phyloP scores from a whole-genome alignment of 2,113 vertebrate genomes.

The Trematomus loennbergii region DNA sequence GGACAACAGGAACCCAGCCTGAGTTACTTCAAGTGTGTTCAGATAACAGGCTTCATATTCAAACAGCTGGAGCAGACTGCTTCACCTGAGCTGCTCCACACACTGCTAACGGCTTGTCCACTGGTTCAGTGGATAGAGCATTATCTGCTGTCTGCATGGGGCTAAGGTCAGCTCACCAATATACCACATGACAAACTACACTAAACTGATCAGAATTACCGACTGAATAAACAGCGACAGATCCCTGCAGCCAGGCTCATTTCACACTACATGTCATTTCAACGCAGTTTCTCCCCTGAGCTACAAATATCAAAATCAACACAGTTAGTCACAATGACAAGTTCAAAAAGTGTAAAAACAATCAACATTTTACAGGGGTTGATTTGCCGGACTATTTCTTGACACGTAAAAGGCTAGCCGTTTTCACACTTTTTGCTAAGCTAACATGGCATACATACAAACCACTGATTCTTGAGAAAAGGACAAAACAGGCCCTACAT shows the following conservation, averaged over 20 bases:
- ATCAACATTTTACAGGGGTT: neutral
- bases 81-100: neutral
- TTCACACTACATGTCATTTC: neutral
- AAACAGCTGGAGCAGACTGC: no score
- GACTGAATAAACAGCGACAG: conserved; percentile 3
- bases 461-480: no score
- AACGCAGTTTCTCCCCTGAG: neutral
- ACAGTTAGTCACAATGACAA: neutral
- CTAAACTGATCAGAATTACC: conserved; percentile 12
- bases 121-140: conserved; percentile 1
- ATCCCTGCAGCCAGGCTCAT: accelerated
- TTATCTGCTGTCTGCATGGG: neutral
- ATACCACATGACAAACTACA: conserved; percentile 11
- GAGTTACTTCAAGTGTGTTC: neutral
- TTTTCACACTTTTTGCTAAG: neutral
- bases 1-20: neutral
- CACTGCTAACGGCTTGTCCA: conserved; percentile 13
- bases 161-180: conserved; percentile 25
- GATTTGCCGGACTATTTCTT: neutral
- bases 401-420: no score
- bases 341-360: neutral
- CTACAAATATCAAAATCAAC: neutral
- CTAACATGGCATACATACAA: no score
- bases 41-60: neutral
- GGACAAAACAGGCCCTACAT: no score